Conservation (phyloP, 2,797 vertebrate species). For the Propithecus deckenii region DNA sequence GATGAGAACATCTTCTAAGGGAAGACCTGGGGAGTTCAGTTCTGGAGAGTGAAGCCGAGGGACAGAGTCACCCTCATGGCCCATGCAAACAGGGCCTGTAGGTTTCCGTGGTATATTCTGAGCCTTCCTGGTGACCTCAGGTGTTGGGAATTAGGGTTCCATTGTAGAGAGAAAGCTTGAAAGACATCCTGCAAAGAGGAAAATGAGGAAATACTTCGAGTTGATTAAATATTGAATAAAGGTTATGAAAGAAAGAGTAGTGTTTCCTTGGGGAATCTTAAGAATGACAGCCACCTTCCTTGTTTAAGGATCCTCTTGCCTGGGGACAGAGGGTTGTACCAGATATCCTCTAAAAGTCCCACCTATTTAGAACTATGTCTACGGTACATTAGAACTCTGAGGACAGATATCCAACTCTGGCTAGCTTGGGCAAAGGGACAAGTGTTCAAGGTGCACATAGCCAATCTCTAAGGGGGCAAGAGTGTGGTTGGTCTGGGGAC, state of each 20-base stretch:
- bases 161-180: background rate
- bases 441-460: background rate
- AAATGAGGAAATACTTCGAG: background rate
- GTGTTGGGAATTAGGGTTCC: background rate
- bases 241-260: background rate
- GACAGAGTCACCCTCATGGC: background rate
- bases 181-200: background rate
- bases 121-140: background rate
- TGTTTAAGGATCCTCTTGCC: background rate
- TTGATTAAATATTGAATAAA: background rate
- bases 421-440: background rate
- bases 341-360: background rate
- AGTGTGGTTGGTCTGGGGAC: background rate
- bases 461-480: fast-evolving
- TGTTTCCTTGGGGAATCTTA: background rate
- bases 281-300: background rate
- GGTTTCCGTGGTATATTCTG: background rate
- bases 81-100: background rate
- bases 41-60: background rate
- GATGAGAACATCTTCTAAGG: background rate
- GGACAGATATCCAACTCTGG: background rate
- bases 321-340: background rate
- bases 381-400: background rate
- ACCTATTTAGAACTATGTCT: background rate
- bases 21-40: background rate